Evolutionary conservation across 2,113 vertebrate species (phyloP).

Genomic region (Centropus unirufus): DNA sequence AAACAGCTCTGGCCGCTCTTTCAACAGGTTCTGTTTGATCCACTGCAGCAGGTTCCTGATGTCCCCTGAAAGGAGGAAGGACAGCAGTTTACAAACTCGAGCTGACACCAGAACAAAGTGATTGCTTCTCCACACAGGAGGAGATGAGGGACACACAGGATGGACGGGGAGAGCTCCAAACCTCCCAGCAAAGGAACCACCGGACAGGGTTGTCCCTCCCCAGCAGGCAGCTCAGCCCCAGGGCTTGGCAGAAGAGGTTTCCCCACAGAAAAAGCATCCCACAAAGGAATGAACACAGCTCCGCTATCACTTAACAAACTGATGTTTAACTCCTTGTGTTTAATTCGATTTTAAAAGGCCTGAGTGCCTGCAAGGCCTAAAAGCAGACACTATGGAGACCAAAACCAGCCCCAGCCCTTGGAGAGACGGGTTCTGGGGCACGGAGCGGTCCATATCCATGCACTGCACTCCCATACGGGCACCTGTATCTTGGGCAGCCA

Average conservation of each 20-base stretch:
- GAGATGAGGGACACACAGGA: not conserved
- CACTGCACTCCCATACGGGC: not conserved
- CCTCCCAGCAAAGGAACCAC: not conserved
- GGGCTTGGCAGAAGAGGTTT: not conserved
- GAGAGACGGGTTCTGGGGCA: not conserved
- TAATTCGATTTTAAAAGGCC: not conserved
- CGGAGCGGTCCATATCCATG: accelerated
- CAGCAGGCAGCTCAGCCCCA: not conserved
- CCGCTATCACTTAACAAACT: not conserved
- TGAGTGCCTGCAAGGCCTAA: not conserved
- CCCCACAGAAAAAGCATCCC: not conserved
- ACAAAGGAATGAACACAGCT: not conserved
- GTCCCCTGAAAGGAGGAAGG: conserved; percentile 84
- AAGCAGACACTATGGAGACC: not conserved
- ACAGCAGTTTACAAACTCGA: conserved; percentile 5
- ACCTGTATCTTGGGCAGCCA: not conserved
- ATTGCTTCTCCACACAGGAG: not conserved
- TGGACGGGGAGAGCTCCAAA: not conserved
- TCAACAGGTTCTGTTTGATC: conserved; percentile 93
- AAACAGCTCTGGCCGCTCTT: conserved; percentile 94
- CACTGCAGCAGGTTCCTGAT: conserved; percentile 92
- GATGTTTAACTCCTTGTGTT: not conserved
- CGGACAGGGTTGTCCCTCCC: not conserved
- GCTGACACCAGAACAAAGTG: not conserved
- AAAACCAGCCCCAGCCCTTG: not conserved